Evolutionary conservation across 2,888 invertebrate genomes (phyloP).

Genomic region (Harpalus rufipes): DNA sequence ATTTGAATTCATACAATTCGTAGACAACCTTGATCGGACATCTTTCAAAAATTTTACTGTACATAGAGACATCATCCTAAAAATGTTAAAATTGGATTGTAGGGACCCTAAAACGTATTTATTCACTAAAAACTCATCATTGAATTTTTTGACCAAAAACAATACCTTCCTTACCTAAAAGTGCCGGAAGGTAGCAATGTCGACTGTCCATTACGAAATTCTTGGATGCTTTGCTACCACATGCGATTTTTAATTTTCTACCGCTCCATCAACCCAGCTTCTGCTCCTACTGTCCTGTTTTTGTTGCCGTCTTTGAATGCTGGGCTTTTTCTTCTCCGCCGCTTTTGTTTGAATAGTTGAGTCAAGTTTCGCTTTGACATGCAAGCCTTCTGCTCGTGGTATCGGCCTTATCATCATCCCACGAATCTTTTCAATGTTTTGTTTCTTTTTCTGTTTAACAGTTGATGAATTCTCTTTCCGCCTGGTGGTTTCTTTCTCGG

Average conservation of each 20-base stretch:
- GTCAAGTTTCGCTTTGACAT: constrained; percentile 48
- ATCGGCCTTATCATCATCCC: constrained; percentile 44
- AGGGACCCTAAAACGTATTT: too few species aligned
- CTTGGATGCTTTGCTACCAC: not conserved
- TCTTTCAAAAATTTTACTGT: too few species aligned
- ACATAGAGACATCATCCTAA: too few species aligned
- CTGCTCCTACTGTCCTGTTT: not conserved
- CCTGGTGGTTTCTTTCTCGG: constrained; percentile 10
- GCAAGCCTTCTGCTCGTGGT: constrained; percentile 7
- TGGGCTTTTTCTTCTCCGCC: constrained; percentile 25
- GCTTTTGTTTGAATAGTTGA: constrained; percentile 49
- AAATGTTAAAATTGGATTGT: too few species aligned
- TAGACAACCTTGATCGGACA: too few species aligned
- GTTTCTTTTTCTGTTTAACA: constrained; percentile 43
- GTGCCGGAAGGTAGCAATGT: too few species aligned
- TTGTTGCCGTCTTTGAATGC: constrained; percentile 33
- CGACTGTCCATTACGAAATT: too few species aligned
- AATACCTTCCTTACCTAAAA: too few species aligned
- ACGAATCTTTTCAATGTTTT: constrained; percentile 44
- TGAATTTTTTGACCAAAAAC: too few species aligned
- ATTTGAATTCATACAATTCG: too few species aligned
- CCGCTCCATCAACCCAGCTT: constrained; percentile 13
- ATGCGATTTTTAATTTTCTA: constrained; percentile 31
- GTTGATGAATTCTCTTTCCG: constrained; percentile 51
- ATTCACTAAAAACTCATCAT: too few species aligned